A percentile compares a stretch with the other conserved stretches of the same genome.
Evolutionary conservation across 2,113 vertebrate genomes (phyloP).

Genomic region (Chinchilla lanigera): DNA sequence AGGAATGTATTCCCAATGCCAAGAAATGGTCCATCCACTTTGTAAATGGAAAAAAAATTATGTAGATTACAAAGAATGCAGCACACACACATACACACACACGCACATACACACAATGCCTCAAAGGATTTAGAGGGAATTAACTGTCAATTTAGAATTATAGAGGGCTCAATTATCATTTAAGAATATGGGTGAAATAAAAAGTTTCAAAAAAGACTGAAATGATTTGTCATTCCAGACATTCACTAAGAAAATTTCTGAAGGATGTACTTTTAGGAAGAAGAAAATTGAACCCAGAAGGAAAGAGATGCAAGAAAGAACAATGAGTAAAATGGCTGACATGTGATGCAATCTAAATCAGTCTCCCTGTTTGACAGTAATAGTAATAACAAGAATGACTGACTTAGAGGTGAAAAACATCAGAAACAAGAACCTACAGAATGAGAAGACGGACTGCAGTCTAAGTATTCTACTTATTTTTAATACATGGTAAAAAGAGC

Average conservation of each 20-base stretch:
- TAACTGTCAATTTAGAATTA: neutral
- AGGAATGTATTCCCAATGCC: neutral
- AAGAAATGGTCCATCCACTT: conserved; percentile 48
- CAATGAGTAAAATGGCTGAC: neutral
- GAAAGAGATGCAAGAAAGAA: neutral
- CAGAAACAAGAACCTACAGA: neutral
- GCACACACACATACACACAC: neutral
- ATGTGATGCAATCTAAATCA: too few species aligned
- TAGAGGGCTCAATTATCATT: neutral
- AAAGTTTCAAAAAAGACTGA: conserved; percentile 14
- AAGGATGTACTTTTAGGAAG: neutral
- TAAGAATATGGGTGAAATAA: conserved; percentile 17
- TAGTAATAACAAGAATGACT: neutral
- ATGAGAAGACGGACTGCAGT: neutral
- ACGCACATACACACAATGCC: neutral
- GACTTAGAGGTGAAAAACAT: neutral
- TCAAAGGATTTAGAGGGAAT: neutral
- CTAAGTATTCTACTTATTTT: neutral
- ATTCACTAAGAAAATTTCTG: neutral
- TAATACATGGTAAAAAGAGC: neutral
- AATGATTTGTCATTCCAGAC: neutral
- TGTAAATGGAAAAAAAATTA: neutral
- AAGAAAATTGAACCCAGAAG: neutral
- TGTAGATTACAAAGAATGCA: neutral
- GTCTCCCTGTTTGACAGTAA: accelerated